These are phyloP conservation scores for Hoplias malabaricus DNA, from an alignment of 2,113 vertebrate genomes.

Conservation along the genomic window DNA sequence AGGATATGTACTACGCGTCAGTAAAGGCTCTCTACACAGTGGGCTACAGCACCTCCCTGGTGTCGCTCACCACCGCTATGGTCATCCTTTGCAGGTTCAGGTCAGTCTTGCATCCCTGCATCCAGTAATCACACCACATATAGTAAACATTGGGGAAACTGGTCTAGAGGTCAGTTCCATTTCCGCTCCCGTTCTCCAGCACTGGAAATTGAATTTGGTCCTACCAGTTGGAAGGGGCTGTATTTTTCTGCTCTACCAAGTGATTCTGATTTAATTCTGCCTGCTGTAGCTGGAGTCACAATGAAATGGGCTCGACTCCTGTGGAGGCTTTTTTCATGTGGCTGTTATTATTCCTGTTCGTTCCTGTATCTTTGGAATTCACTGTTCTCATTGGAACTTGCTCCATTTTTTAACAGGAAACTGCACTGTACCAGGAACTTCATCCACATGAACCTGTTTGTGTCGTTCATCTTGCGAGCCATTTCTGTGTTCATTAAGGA, in stretches of 20 bases:
- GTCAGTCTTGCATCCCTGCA: constrained; percentile 69
- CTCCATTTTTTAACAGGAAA: constrained; percentile 74
- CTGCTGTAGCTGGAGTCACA: not conserved
- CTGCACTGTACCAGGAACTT: constrained; percentile 98
- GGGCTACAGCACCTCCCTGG: constrained; percentile 95
- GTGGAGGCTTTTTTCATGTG: not conserved
- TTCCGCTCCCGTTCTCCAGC: constrained; percentile 8
- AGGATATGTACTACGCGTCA: constrained; percentile 89
- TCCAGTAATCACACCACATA: constrained; percentile 21
- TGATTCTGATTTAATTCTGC: constrained; percentile 30
- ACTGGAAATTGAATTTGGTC: constrained; percentile 16
- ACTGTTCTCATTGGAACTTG: not conserved
- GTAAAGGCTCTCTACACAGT: constrained; percentile 97
- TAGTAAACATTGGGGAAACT: not conserved
- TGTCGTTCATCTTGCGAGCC: constrained; percentile 95
- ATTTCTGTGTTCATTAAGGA: constrained; percentile 98
- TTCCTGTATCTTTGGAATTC: not conserved
- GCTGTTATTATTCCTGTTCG: not conserved
- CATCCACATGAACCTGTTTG: constrained; percentile 98
- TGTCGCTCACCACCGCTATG: constrained; percentile 95
- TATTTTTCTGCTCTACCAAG: not conserved
- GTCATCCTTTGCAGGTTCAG: constrained; percentile 96
- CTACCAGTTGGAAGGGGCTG: constrained; percentile 4
- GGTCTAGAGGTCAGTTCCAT: not conserved
- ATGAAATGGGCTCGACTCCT: constrained; percentile 19